phyloP scores from a whole-genome alignment of 2,888 invertebrate genomes.

The Chymomyza procnemis region DNA sequence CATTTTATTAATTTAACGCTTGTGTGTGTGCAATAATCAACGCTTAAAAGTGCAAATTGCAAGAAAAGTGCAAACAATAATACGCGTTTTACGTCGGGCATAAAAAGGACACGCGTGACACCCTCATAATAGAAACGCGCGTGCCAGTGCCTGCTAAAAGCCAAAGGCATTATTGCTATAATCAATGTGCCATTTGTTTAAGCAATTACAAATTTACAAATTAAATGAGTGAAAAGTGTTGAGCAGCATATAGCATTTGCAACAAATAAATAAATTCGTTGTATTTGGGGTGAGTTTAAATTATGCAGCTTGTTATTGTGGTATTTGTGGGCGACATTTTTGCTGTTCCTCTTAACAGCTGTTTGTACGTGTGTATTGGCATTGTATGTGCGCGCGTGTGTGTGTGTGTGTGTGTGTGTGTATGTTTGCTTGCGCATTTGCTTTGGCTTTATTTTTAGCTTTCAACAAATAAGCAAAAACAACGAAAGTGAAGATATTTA shows the following conservation, averaged over 20 bases:
- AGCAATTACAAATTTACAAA: constrained; percentile 8
- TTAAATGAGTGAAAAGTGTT: constrained; percentile 15
- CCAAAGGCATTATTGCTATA: constrained; percentile 4
- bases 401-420: constrained; percentile 23
- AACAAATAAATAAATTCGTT: constrained; percentile 34
- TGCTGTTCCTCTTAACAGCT: constrained; percentile 23
- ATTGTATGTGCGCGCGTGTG: constrained; percentile 19
- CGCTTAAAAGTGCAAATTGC: not conserved
- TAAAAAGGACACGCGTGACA: not conserved
- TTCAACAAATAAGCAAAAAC: constrained; percentile 32
- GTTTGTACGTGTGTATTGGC: constrained; percentile 42
- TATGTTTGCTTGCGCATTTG: constrained; percentile 10
- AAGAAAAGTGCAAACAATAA: not conserved
- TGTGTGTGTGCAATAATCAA: not conserved
- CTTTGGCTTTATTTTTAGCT: constrained; percentile 54
- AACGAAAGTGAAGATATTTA: constrained; percentile 56
- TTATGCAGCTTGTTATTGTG: constrained; percentile 24
- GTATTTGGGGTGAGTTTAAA: constrained; percentile 52
- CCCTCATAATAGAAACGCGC: not conserved
- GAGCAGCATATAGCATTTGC: not conserved
- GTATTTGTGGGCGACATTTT: constrained; percentile 28
- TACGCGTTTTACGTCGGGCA: not conserved
- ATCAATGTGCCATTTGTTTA: constrained; percentile 5
- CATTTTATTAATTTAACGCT: not conserved
- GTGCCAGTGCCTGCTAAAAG: not conserved